Evolutionary conservation across 2,797 vertebrate genomes (phyloP), one percentile per base, ranked within the genome.

Genomic region (Sebastiscus tertius): DNA sequence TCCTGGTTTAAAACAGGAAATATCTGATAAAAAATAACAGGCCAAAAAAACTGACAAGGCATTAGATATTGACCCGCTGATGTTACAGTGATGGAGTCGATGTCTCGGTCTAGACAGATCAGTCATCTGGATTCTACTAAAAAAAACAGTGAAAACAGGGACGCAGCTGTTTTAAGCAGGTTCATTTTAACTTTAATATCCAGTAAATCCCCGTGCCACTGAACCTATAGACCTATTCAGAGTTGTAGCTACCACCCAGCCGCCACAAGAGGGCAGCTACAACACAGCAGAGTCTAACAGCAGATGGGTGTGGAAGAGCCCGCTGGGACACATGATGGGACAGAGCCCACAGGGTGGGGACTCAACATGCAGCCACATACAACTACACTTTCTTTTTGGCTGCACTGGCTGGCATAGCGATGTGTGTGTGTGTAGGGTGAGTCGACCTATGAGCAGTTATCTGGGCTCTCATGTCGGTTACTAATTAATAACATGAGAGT

Each of bases 101-200:
- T 83, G 31, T 70, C 72, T 59, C 36, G 0, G 80, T 93, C 88
- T 86, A 89, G 86, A 93, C 84, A 36, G 63, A 74, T 36, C 73
- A 49, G 69, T 84, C 82, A 92, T 90, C 87, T 86, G 74, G 60
- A 88, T 74, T 79, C 66, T 49, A 66, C 36, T 75, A 7, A 16
- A 46, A 26, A 56, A 73, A 89, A 90, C 24, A 85, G 58, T 60
- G 26, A 83, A 88, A 90, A 69, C 14, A 4, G 2, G 49, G 76
- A 73, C 20, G 46, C 31, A 54, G 80, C 78, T 79, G 72, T 85
- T 90, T 87, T 72, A 83, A 93, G 80, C 39, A 85, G 85, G 89
- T 93, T 94, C 79, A 93, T 26, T 93, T 95, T 85, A 93, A 92
- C 88, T 87, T 73, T 94, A 95, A 95, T 94, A 91, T 93, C 83